Conservation (phyloP, 2,113 vertebrate species). For the Bostrychus sinensis region DNA sequence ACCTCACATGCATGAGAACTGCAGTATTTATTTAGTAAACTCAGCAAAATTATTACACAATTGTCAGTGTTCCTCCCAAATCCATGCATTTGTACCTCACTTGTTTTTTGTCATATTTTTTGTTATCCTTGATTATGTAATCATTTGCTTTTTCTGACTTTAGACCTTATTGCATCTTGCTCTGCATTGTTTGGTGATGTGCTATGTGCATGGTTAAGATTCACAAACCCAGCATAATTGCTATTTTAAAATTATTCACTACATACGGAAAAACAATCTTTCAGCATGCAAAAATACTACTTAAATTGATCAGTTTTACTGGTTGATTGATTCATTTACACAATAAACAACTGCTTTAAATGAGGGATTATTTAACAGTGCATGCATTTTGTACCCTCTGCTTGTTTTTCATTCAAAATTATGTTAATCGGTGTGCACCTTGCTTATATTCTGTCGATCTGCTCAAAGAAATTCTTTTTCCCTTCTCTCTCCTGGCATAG, state of each 20-base stretch:
- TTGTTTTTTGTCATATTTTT: neutral
- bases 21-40: neutral
- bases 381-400: constrained; percentile 19
- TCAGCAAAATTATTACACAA: neutral
- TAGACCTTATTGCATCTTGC: constrained; percentile 1
- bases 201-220: constrained; percentile 6
- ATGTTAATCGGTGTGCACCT: constrained; percentile 26
- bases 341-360: neutral
- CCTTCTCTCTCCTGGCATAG: constrained; percentile 75
- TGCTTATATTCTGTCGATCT: constrained; percentile 43
- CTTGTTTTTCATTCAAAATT: constrained; percentile 13
- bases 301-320: neutral
- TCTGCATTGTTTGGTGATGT: constrained; percentile 13
- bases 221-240: neutral
- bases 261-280: neutral
- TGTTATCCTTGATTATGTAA: neutral
- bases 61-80: neutral
- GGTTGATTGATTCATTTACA: neutral
- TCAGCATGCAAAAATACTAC: neutral
- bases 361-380: constrained; percentile 1
- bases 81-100: neutral
- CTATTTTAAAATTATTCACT: neutral
- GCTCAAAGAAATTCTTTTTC: constrained; percentile 65
- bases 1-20: constrained; percentile 18
- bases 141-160: neutral